Evolutionary conservation across 2,888 invertebrate genomes (phyloP), one percentile per base, ranked within the genome.

Genomic region (Priocnemis perturbator): DNA sequence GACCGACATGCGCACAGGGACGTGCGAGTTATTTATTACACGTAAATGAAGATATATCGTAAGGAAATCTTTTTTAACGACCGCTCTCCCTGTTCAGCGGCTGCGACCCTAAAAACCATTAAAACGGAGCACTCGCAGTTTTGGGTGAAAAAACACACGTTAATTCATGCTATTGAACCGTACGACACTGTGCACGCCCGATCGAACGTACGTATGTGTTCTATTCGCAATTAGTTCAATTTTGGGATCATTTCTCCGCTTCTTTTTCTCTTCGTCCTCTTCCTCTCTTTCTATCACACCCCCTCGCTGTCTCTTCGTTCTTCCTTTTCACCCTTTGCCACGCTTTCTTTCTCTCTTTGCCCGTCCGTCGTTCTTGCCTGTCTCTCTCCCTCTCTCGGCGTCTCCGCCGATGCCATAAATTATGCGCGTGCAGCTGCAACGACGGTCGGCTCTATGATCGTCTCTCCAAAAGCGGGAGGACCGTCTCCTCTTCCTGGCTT

Each of bases 41-140:
- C 73, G 74, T 81, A 80, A 82, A 83, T 82, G 76, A 83, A 82
- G 83, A 82, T 82, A 81, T 77, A 83, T 81, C 73, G 83, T 71
- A 74, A 76, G 74, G 76, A 81, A 82, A 82, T 81, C 69, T 73
- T 81, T 77, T 79, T 82, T 81, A 81, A 81, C 79, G 78, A 79
- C 71, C 75, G 44, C 21, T 60, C 67, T 65, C 57, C 3, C 50
- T 19, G n/a, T 21, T 37, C 20, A n/a, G 20, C 48, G 23, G 3
- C 50, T 37, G 48, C 44, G 60, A 50, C 61, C 69, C 56, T 48
- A 71, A 60, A 75, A 72, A 73, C 69, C 75, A 75, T 75, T 77
- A 75, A 69, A 79, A 72, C 57, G 67, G 37, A 37, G 37, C 14
- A 11, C 7, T 7, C 37, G 37, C 37, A 9, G 11, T 37, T 11